Percentiles rank a stretch among this genome's conserved stretches.
Conservation (phyloP, 2,888 invertebrate genomes). For the Ectobius pallidus region DNA sequence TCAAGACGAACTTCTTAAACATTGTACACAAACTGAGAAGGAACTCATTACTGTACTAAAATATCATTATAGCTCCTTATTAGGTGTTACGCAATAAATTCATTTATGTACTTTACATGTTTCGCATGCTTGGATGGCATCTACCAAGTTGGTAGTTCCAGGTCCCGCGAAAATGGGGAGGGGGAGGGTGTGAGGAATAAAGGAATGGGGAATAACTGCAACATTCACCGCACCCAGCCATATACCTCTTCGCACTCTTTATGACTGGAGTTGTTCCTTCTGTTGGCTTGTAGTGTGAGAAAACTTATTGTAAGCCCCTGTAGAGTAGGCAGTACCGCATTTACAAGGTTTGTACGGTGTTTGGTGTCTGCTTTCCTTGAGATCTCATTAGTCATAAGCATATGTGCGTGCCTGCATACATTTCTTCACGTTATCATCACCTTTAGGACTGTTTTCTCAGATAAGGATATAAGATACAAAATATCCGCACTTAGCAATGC, state of each 20-base stretch:
- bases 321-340: neutral
- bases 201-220: neutral
- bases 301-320: conserved; percentile 11
- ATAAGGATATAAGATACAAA: no score
- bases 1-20: conserved; percentile 8
- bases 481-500: no score
- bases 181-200: neutral
- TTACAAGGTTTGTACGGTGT: no score
- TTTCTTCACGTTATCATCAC: no score
- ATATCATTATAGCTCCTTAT: conserved; percentile 24
- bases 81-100: conserved; percentile 20
- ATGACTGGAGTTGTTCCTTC: neutral
- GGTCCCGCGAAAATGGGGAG: neutral
- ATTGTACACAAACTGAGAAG: neutral
- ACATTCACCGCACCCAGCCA: neutral
- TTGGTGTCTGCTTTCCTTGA: no score
- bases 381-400: no score
- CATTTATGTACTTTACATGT: conserved; percentile 15
- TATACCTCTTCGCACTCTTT: conserved; percentile 11
- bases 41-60: neutral
- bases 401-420: no score
- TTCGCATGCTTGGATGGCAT: conserved; percentile 7
- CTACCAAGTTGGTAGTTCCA: conserved; percentile 9
- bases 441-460: no score
- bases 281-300: neutral